These are phyloP conservation scores for Acipenser ruthenus DNA, from an alignment of 2,797 vertebrate species.

Conservation along the genomic window DNA sequence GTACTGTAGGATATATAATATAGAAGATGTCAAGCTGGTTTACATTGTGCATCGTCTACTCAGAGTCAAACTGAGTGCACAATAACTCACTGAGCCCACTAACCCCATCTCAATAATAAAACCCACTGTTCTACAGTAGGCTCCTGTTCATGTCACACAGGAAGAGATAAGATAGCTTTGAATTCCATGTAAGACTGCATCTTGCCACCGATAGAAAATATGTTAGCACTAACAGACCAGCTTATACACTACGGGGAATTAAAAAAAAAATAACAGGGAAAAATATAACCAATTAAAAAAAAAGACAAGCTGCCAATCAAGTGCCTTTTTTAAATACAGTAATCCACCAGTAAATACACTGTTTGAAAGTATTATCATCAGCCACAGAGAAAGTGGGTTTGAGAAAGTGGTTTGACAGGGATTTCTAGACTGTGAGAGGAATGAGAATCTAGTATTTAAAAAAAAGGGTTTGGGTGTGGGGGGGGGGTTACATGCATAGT, in stretches of 20 bases:
- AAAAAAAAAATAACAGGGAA: not conserved
- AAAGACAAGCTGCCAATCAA: conserved; percentile 16
- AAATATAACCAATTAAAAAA: conserved; percentile 7
- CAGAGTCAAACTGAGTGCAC: too few species aligned
- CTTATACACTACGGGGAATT: not conserved
- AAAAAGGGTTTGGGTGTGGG: not conserved
- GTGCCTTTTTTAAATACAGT: conserved; percentile 18
- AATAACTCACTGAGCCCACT: too few species aligned
- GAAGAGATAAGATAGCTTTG: too few species aligned
- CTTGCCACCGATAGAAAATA: too few species aligned
- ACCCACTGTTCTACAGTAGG: too few species aligned
- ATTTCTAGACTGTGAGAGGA: not conserved
- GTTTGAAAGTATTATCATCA: conserved; percentile 11
- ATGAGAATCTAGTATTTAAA: not conserved
- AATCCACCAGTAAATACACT: conserved; percentile 26
- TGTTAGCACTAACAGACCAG: not conserved
- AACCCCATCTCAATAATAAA: too few species aligned
- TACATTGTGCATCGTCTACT: too few species aligned
- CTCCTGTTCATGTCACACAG: too few species aligned
- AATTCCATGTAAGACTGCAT: too few species aligned
- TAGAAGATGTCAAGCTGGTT: not conserved
- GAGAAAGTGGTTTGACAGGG: not conserved
- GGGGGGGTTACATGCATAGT: too few species aligned
- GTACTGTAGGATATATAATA: not conserved
- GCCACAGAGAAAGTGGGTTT: not conserved